Conservation (phyloP, 1,140 invertebrate species). For the Bombus pyrosoma region DNA sequence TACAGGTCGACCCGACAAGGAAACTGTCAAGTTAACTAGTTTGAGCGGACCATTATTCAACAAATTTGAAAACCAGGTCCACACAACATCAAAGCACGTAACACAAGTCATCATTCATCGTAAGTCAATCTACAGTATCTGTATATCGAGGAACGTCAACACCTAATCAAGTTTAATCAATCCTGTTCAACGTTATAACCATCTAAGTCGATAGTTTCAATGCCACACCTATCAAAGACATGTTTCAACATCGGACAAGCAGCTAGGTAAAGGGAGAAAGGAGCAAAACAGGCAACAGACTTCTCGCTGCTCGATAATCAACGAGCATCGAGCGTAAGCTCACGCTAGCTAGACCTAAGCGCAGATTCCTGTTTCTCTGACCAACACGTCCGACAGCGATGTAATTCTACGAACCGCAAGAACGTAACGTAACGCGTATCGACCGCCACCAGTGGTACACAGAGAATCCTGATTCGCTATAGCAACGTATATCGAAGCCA, state of each 20-base stretch:
- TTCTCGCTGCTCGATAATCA: conserved; percentile 54
- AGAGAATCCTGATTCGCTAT: conserved; percentile 56
- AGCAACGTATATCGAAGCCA: background rate
- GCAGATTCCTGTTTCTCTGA: conserved; percentile 68
- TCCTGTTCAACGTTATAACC: conserved; percentile 7
- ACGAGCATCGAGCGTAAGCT: conserved; percentile 38
- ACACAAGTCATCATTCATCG: background rate
- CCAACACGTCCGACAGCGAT: conserved; percentile 49
- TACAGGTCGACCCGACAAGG: background rate
- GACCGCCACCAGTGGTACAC: conserved; percentile 26
- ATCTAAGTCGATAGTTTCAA: conserved; percentile 23
- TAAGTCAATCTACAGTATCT: background rate
- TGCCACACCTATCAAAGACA: conserved; percentile 47
- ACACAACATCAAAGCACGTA: background rate
- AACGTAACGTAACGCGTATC: conserved; percentile 68
- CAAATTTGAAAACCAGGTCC: background rate
- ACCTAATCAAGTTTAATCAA: conserved; percentile 37
- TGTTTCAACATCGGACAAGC: conserved; percentile 8
- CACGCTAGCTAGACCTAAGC: conserved; percentile 58
- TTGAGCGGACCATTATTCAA: background rate
- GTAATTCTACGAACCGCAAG: conserved; percentile 68
- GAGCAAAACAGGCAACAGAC: conserved; percentile 4
- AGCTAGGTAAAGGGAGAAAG: background rate
- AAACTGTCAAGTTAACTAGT: background rate
- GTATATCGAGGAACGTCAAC: conserved; percentile 1